A percentile compares a stretch with the other conserved stretches of the same genome.
Conservation (phyloP, 2,888 invertebrate genomes). For the Megastigmus dorsalis region DNA sequence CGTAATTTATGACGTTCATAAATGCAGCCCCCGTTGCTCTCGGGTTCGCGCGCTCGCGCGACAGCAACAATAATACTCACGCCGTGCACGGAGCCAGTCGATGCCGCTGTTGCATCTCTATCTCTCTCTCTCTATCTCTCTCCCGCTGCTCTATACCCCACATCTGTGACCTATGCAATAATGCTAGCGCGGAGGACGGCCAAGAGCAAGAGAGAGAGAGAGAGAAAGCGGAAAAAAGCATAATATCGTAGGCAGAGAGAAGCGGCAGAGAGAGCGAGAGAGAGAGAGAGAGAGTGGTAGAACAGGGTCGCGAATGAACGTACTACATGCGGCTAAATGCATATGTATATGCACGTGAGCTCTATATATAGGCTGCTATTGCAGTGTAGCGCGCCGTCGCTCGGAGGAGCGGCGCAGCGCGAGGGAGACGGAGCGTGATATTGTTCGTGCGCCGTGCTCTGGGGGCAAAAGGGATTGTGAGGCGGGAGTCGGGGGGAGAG, state of each 20-base stretch:
- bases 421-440: constrained; percentile 29
- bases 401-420: background rate
- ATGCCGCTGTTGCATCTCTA: constrained; percentile 4
- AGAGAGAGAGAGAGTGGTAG: background rate
- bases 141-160: background rate
- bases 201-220: background rate
- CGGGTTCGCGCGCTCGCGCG: constrained; percentile 25
- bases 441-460: constrained; percentile 36
- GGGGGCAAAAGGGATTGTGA: too few species aligned
- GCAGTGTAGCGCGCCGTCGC: too few species aligned
- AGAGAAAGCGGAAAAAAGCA: background rate
- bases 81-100: constrained; percentile 20
- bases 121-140: constrained; percentile 6
- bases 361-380: background rate
- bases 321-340: background rate
- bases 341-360: background rate
- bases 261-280: background rate
- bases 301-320: constrained; percentile 24
- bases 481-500: background rate
- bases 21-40: constrained; percentile 43
- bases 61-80: constrained; percentile 52
- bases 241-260: too few species aligned
- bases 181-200: constrained; percentile 12
- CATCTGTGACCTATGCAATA: constrained; percentile 52
- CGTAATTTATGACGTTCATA: constrained; percentile 55